Evolutionary conservation across 1,140 invertebrate species (phyloP), one percentile per base, ranked within the genome.

Genomic region (Zaprionus nigranus): DNA sequence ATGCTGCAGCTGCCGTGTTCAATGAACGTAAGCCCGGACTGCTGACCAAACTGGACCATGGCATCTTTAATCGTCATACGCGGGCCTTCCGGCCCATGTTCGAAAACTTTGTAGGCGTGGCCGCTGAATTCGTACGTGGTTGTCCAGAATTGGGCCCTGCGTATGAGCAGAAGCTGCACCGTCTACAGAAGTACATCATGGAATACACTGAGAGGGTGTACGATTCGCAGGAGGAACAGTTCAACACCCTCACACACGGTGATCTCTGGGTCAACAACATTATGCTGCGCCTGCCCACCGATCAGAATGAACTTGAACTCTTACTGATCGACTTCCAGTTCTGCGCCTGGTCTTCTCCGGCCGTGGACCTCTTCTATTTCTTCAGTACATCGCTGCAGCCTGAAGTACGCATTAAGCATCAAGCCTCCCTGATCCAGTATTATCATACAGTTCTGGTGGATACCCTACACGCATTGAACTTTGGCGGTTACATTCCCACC

Each of bases 181-280:
- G 72, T 0, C 22, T 93, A 9, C 65, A 75, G 22, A 34, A 74
- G 1, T 56, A 68, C n/a, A n/a, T 91, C 5, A 79, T 92, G 73
- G 92, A 91, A 26, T 82, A 92, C 59, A 76, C 65, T 1, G 62
- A 78, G 9, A 40, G 61, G 2, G 77, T 83, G 4, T 86, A 90
- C 53, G 86, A 91, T 56, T 72, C 82, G 0, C 62, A 94, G 13
- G 63, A 91, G 2, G 92, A 93, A 5, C 92, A 94, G 20, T 95
- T 95, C 66, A 93, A 94, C 61, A 95, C 95, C 2, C 83, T 96
- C 20, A 94, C 93, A 69, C 95, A 96, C 59, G 95, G 95, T 17
- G 95, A 96, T 81, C 93, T 93, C 4, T 96, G 95, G 95, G 90
- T 94, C 0, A 96, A 95, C 78, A 96, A 96, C 90, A 85, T 96